Conservation (phyloP, 23 tunicate genomes). For the Halocynthia roretzi region DNA sequence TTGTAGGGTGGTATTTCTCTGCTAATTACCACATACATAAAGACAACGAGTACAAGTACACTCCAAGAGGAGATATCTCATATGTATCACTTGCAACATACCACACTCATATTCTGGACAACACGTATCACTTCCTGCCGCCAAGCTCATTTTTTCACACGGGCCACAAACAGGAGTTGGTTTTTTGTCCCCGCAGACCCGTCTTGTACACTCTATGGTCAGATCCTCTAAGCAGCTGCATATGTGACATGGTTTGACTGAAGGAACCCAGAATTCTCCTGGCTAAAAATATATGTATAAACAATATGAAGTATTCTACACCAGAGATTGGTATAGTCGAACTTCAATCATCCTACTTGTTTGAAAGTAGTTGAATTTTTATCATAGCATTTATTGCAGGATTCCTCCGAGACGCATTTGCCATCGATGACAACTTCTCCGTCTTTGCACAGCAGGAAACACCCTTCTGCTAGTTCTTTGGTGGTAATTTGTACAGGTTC, state of each 20-base stretch:
- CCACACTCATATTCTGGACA: conserved; percentile 59
- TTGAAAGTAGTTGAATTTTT: conserved; percentile 13
- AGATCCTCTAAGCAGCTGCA: conserved; percentile 30
- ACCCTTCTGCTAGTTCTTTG: conserved; percentile 33
- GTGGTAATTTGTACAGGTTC: no score
- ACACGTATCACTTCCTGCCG: conserved; percentile 32
- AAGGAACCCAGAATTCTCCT: conserved; percentile 32
- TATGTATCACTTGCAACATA: background rate
- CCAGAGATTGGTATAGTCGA: background rate
- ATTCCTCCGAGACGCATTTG: conserved; percentile 7
- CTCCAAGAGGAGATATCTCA: no score
- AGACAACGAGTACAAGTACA: no score
- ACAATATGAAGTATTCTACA: background rate
- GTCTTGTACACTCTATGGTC: conserved; percentile 4
- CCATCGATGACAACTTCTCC: conserved; percentile 43
- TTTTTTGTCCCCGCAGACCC: conserved; percentile 16
- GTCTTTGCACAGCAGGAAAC: conserved; percentile 32
- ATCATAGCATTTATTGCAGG: conserved; percentile 48
- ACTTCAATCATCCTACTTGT: conserved; percentile 16
- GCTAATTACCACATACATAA: no score
- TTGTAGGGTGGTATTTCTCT: background rate
- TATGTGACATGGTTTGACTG: conserved; percentile 14
- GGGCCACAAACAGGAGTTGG: conserved; percentile 26
- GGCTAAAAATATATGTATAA: conserved; percentile 8
- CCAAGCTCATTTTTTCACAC: conserved; percentile 26